Base-by-base conservation (phyloP, 2,113 vertebrate species). In the Sarotherodon lohbergeri region DNA sequence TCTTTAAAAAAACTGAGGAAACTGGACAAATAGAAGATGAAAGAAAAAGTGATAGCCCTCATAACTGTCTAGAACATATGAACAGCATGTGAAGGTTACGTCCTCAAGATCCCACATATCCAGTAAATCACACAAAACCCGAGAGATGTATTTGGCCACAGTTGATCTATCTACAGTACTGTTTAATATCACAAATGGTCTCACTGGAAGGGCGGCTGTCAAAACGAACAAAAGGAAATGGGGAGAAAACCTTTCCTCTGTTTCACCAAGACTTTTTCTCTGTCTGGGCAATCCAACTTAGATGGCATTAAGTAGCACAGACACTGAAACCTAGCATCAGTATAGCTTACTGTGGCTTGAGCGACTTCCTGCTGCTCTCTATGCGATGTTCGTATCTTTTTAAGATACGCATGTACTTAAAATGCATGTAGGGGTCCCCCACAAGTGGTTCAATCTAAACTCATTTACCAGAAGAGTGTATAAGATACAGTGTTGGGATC, bases 101-200 rank as follows among this genome's bases (percentile, higher is more conserved):
- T 68, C 36, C 36, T 24, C 12, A 71, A 71, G 36, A 71, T 14
- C n/a, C 4, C 4, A 0, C 12, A 14, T 24, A 41, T 0, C n/a
- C n/a, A 43, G 36, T 41, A 24, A 71, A 71, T 41, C 36, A 43
- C 63, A 71, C 12, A 43, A 12, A 39, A 68, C 63, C 34, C 0
- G 4, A 66, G 34, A 68, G 11, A 68, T 68, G 34, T 39, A 68
- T 41, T 39, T 41, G 2, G 19, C 13, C 63, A 39, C 12, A 71
- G 36, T 71, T 71, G 2, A 1, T 68, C 34, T 5, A 34, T 34
- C 8, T 41, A 68, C 63, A 22, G 7, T 22, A 22, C 36, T 41
- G 11, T 39, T 41, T 36, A 68, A 5, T 41, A 1, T 73, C 41
- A 29, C 8, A 73, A 73, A 73, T 73, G 14, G 22, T 48, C 22